Base-by-base conservation (phyloP, 1,140 invertebrate species). In the Maconellicoccus hirsutus region DNA sequence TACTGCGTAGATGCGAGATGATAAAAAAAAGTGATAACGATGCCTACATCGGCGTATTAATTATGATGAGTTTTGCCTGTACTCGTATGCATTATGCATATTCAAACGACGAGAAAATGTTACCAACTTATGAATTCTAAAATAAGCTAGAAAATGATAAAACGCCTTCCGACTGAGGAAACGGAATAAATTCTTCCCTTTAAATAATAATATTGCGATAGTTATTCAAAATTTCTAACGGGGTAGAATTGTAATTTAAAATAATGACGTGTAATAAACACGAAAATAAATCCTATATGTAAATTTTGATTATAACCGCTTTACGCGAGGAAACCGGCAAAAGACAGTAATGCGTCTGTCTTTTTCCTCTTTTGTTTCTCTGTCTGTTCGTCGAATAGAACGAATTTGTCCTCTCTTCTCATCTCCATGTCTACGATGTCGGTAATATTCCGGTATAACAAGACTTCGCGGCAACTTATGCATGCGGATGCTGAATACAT, bases 231-330 rank as follows among this genome's bases (percentile, higher is more conserved):
- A 66, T 25, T 66, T 66, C 25, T 26, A 66, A 66, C 61, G 21
- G 61, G 61, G 25, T 25, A 26, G 61, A 66, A 66, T 66, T 66
- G 61, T 66, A 66, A 66, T 66, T 66, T 66, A 66, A 66, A 66
- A 66, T 66, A 66, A 66, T 66, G 61, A 66, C 61, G 61, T 66
- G 61, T 66, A 66, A 66, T 66, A 66, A 66, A 66, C 61, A 66
- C 61, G 61, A 66, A 66, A 66, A 66, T 66, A 66, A 66, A 66
- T 66, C 61, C 61, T 66, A 66, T 66, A 66, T 66, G 61, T 66
- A 66, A 66, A 66, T 66, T 66, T 66, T 66, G 61, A 66, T 66
- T 66, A 66, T 66, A 66, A 66, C 22, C 61, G 61, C 25, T 66
- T 26, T 66, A 25, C 61, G 61, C 61, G 61, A 23, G 61, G 22